Percentiles rank a stretch among this genome's conserved stretches.
Conservation (phyloP, 1,140 invertebrate species). For the Potamilus streckersoni region DNA sequence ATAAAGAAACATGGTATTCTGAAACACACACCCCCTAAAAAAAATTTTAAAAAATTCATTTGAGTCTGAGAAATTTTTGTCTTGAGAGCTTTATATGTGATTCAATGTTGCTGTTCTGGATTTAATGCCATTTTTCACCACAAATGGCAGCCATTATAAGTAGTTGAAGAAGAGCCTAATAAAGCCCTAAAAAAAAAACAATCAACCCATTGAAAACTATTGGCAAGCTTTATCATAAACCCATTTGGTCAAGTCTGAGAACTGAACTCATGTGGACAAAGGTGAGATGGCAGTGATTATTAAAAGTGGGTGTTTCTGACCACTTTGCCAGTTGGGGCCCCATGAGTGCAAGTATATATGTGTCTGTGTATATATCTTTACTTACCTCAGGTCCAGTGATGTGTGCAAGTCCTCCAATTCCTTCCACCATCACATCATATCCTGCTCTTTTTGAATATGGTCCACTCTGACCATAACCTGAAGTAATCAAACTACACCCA, state of each 20-base stretch:
- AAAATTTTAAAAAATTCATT: background rate
- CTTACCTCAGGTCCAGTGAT: slow-evolving; percentile 83
- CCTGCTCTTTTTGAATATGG: slow-evolving; percentile 88
- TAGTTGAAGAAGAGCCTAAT: no score
- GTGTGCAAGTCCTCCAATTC: slow-evolving; percentile 88
- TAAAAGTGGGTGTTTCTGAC: background rate
- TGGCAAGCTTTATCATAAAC: no score
- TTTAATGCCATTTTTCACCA: no score
- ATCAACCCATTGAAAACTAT: no score
- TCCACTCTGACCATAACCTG: slow-evolving; percentile 85
- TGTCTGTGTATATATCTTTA: background rate
- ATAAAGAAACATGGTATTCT: background rate
- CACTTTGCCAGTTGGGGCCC: no score
- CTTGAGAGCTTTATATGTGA: background rate
- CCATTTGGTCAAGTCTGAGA: no score
- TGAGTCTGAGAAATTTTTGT: background rate
- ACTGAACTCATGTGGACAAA: no score
- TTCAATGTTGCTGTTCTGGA: no score
- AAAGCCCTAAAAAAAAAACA: no score
- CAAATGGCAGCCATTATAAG: no score
- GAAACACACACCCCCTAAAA: background rate
- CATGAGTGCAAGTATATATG: background rate
- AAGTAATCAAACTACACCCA: background rate
- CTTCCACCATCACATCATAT: slow-evolving; percentile 96
- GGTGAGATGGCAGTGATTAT: no score